phyloP scores from a whole-genome alignment of 2,797 vertebrate genomes.

The Halcyon smyrnensis region DNA sequence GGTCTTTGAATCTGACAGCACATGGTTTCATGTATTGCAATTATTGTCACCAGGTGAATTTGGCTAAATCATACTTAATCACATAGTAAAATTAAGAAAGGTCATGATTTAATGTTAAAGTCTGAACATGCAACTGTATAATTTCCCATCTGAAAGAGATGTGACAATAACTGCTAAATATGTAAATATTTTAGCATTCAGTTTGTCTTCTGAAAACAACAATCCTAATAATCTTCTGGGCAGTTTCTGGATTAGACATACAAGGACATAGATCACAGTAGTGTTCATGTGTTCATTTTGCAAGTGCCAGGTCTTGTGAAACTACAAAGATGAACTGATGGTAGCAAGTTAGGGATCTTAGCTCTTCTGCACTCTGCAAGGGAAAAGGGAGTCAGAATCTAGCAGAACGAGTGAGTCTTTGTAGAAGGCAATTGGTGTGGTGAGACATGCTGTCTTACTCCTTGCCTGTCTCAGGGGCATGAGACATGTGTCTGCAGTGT shows the following conservation, averaged over 20 bases:
- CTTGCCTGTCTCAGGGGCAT: no score
- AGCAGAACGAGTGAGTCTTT: rapidly evolving
- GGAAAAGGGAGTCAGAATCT: neutral
- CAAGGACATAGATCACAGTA: neutral
- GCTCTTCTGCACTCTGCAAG: neutral
- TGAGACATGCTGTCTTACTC: rapidly evolving
- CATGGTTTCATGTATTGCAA: neutral
- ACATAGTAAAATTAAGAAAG: neutral
- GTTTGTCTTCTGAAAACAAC: neutral
- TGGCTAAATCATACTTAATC: neutral
- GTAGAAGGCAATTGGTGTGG: neutral
- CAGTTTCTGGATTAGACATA: neutral
- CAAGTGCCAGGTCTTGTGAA: neutral
- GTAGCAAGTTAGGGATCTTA: neutral
- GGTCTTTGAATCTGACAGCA: neutral
- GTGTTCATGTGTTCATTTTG: neutral
- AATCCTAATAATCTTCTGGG: neutral
- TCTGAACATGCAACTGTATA: neutral
- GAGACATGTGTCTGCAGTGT: neutral
- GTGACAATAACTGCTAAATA: neutral
- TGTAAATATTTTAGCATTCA: neutral
- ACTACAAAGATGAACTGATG: neutral
- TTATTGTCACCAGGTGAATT: neutral
- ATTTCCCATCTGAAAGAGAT: neutral
- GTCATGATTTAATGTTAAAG: neutral